Percentiles rank a stretch among this genome's conserved stretches.
These are phyloP conservation scores for Glaucidium brasilianum DNA, from an alignment of 2,113 vertebrate genomes.

Conservation along the genomic window DNA sequence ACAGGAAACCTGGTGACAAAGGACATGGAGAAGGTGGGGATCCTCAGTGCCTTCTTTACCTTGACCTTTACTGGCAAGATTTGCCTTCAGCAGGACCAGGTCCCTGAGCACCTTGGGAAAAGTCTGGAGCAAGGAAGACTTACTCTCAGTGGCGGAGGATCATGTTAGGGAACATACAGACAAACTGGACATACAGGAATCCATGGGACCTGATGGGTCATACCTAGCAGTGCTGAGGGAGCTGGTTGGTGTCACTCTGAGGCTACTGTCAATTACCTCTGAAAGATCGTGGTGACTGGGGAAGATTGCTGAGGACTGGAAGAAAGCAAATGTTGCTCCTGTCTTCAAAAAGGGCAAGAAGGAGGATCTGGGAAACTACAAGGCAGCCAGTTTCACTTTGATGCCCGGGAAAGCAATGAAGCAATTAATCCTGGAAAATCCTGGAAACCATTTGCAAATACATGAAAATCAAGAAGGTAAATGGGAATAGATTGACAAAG, in stretches of 20 bases:
- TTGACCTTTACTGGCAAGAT: not conserved
- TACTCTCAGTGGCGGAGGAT: not conserved
- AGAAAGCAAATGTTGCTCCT: not conserved
- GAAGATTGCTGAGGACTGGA: not conserved
- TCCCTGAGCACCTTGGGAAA: not conserved
- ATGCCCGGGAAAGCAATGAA: not conserved
- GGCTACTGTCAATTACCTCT: not conserved
- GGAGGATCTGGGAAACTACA: not conserved
- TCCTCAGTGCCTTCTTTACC: not conserved
- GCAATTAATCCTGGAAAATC: not conserved
- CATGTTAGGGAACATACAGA: not conserved
- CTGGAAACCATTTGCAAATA: not conserved
- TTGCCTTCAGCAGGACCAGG: not conserved
- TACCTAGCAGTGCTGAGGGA: not conserved
- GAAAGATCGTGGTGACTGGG: rapidly evolving
- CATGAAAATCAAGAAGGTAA: not conserved
- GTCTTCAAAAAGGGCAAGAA: not conserved
- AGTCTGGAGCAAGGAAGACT: not conserved
- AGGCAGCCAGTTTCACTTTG: not conserved
- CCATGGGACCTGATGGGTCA: not conserved
- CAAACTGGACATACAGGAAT: not conserved
- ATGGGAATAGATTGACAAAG: not conserved
- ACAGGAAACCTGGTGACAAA: not conserved
- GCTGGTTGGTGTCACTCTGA: not conserved
- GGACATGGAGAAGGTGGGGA: not conserved